Base-by-base conservation (phyloP, 2,888 invertebrate species). In the Poecilus cupreus region DNA sequence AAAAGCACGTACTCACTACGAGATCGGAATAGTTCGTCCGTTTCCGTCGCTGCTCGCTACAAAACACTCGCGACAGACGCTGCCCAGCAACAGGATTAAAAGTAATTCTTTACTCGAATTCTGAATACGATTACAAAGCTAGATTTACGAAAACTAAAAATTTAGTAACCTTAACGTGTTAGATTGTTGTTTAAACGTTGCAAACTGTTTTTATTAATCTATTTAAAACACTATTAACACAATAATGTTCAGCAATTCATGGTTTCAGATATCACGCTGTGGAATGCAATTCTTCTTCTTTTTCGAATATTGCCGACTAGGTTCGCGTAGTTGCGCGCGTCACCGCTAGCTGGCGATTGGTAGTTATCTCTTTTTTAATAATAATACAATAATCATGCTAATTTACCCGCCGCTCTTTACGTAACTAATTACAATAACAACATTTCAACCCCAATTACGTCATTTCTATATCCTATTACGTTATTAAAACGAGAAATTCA, bases 1-100 rank as follows among this genome's bases (percentile, higher is more conserved):
- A 87, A 89, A 89, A 89, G 89, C 89, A 89, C 89, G 89, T 89
- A 89, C 87, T 87, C 87, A 87, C 87, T 85, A 85, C 86, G 85
- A 82, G 83, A 85, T 85, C 87, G 88, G 86, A 85, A 70, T 51
- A 49, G 46, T 84, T 85, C 83, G 83, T 68, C 86, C 88, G 88
- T 88, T 57, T 82, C 82, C 84, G 76, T 60, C 86, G 88, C 88
- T 88, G 77, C 82, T 82, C 81, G 82, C 84, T 83, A 87, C 87
- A 88, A 87, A 85, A 86, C 87, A 87, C 86, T 87, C 84, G 85
- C 86, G 85, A 86, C 86, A 87, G 86, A 85, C 85, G 86, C 85
- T 81, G 81, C 81, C 75, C 81, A 74, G 81, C 75, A 81, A 81
- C 81, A 81, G 81, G 81, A 81, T 81, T 75, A 74, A 24, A 68